phyloP scores from a whole-genome alignment of 2,888 invertebrate species.

The Tipula unca region DNA sequence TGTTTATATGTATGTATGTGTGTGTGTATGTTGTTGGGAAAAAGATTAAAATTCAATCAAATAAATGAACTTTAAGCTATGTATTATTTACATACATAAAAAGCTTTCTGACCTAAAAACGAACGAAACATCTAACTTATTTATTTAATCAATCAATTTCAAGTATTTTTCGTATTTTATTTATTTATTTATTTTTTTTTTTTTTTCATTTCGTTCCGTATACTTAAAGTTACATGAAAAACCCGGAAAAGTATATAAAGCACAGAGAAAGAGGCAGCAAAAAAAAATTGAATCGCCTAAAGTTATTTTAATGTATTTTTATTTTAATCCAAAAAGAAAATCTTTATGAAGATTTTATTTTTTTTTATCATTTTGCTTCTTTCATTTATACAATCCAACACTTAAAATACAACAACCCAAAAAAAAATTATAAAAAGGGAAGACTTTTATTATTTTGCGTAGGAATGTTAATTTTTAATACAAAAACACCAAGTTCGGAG shows the following conservation, averaged over 20 bases:
- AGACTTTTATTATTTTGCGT: background rate
- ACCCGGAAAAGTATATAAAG: background rate
- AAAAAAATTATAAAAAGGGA: background rate
- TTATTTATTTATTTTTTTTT: too few relatives aligned
- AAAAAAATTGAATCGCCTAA: background rate
- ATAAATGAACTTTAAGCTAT: background rate
- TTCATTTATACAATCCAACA: background rate
- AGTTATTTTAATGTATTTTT: conserved; percentile 3
- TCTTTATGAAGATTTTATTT: background rate
- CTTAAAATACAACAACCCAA: background rate
- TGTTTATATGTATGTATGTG: background rate
- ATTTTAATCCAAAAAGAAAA: background rate
- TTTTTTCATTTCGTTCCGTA: background rate
- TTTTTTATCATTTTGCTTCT: background rate
- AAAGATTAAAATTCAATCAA: background rate
- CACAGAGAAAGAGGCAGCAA: background rate
- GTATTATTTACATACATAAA: background rate
- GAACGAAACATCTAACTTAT: background rate
- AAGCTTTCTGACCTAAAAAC: background rate
- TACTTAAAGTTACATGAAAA: background rate
- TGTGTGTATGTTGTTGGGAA: background rate
- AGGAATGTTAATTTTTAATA: background rate
- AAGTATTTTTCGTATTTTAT: background rate
- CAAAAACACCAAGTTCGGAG: background rate
- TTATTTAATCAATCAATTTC: conserved; percentile 14